phyloP scores from a whole-genome alignment of 2,113 vertebrate genomes.

The Sprattus sprattus region DNA sequence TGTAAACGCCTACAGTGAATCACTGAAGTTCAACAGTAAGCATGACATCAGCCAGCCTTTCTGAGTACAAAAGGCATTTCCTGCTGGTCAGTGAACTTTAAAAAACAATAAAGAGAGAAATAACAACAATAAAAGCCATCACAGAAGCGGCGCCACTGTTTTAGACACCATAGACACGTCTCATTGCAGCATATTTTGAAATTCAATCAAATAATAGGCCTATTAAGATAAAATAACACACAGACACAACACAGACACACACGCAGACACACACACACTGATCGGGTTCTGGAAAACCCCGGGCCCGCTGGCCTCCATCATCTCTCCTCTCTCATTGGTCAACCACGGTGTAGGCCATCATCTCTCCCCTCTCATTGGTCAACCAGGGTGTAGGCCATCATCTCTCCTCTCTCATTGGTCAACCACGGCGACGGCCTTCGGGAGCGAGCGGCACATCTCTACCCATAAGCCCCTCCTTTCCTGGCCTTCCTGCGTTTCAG shows the following conservation, averaged over 20 bases:
- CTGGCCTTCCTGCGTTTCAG: constrained; percentile 32
- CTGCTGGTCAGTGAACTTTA: background rate
- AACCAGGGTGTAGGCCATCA: too few species aligned
- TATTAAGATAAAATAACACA: background rate
- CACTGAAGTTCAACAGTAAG: background rate
- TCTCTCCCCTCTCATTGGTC: too few species aligned
- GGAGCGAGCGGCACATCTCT: background rate
- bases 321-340: too few species aligned
- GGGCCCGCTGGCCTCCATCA: too few species aligned
- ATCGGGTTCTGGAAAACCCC: background rate
- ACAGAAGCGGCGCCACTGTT: background rate
- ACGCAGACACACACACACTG: too few species aligned
- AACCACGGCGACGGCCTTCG: background rate
- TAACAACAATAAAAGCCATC: background rate
- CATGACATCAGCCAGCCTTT: background rate
- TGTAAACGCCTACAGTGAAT: background rate
- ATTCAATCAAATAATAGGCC: background rate
- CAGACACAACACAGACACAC: background rate
- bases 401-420: background rate
- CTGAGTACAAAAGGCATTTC: background rate
- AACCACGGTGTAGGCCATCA: too few species aligned
- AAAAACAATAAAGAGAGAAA: background rate
- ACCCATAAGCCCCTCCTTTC: background rate
- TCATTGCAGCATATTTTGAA: background rate
- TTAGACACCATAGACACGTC: background rate